Evolutionary conservation across 2,797 vertebrate species (phyloP).

Genomic region (Balearica regulorum): DNA sequence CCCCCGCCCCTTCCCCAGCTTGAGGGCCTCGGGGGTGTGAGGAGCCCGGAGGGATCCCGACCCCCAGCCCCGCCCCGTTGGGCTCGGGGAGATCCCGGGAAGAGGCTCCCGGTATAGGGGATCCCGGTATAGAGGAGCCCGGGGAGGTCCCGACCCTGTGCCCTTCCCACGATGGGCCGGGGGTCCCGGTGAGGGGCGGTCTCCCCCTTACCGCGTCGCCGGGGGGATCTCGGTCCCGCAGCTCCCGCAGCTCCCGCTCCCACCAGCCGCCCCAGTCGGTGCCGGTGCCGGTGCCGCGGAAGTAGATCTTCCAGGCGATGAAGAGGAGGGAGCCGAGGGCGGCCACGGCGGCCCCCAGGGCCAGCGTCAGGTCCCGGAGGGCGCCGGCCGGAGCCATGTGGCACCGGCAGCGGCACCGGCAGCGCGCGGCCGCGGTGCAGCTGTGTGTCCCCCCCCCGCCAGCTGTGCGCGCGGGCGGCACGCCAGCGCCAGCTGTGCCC

Average conservation of each 20-base stretch:
- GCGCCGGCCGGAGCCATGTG: conserved; percentile 71
- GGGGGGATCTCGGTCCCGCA: conserved; percentile 57
- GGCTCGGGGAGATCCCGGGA: background rate
- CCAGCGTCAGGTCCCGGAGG: conserved; percentile 78
- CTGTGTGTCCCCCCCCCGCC: background rate
- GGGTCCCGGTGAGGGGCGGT: background rate
- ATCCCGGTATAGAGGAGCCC: background rate
- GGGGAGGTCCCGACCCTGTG: background rate
- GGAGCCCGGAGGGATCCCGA: background rate
- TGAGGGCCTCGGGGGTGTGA: accelerated
- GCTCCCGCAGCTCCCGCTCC: conserved; percentile 52
- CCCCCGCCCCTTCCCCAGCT: background rate
- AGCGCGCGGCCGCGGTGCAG: background rate
- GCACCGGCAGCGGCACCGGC: background rate
- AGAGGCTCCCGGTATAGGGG: background rate
- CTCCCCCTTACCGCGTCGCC: conserved; percentile 69
- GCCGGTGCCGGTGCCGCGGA: conserved; percentile 61
- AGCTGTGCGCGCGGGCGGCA: background rate
- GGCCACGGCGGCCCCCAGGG: conserved; percentile 81
- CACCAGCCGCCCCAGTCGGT: conserved; percentile 66
- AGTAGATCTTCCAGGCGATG: conserved; percentile 80
- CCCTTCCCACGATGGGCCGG: background rate
- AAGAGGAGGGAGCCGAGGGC: conserved; percentile 85
- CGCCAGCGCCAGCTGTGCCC: background rate
- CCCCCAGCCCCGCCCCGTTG: background rate